Evolutionary conservation across 2,888 invertebrate species (phyloP).

Genomic region (Desoria tigrina): DNA sequence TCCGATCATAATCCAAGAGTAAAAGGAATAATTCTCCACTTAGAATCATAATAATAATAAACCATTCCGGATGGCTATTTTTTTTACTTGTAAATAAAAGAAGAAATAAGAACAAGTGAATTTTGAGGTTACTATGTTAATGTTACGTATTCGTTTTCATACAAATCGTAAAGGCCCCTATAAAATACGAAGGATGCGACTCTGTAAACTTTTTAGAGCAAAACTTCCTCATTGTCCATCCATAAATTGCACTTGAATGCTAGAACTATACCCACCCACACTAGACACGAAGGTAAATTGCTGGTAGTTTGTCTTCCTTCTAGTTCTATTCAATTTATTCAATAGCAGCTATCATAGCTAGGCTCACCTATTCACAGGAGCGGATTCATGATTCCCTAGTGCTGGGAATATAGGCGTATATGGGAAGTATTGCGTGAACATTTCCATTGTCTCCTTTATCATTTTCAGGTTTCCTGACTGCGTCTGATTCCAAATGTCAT

Average conservation of each 20-base stretch:
- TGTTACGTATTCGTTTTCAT: constrained; percentile 6
- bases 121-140: constrained; percentile 8
- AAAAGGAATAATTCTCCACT: too few relatives aligned
- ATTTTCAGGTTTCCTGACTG: constrained; percentile 83
- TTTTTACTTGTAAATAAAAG: background rate
- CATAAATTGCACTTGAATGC: too few relatives aligned
- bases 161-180: background rate
- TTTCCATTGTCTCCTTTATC: constrained; percentile 78
- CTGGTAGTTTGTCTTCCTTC: too few relatives aligned
- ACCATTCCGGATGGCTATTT: background rate
- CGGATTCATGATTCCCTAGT: constrained; percentile 93
- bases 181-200: background rate
- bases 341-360: too few relatives aligned
- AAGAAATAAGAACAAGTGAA: constrained; percentile 5
- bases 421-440: constrained; percentile 84
- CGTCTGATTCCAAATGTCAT: constrained; percentile 86
- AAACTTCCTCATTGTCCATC: constrained; percentile 4
- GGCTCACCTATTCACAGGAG: constrained; percentile 86
- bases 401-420: constrained; percentile 91
- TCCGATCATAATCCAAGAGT: too few relatives aligned
- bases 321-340: too few relatives aligned
- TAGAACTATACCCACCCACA: too few relatives aligned
- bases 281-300: too few relatives aligned
- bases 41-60: too few relatives aligned
- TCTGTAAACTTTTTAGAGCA: constrained; percentile 1